phyloP scores from a whole-genome alignment of 1,140 invertebrate species.

The Adelges cooleyi region DNA sequence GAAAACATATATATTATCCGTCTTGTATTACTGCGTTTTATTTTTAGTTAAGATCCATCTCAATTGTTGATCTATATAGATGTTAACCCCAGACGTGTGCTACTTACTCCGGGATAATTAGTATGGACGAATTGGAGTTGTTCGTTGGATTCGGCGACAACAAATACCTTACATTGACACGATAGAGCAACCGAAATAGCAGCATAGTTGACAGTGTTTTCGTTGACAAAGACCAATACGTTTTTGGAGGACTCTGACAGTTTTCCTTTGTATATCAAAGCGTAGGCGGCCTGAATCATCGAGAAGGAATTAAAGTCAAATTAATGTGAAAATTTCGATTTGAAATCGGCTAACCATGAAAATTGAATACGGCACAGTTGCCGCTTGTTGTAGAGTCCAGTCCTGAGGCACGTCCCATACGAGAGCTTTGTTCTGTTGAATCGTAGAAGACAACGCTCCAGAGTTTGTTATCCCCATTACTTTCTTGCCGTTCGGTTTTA shows the following conservation, averaged over 20 bases:
- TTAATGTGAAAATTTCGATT: neutral
- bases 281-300: neutral
- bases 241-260: constrained; percentile 1
- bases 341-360: constrained; percentile 38
- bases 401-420: constrained; percentile 45
- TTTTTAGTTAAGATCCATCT: too few species aligned
- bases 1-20: neutral
- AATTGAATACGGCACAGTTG: constrained; percentile 51
- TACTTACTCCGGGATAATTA: neutral
- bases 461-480: constrained; percentile 19
- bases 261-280: constrained; percentile 8
- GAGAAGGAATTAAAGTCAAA: neutral
- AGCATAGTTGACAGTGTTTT: neutral
- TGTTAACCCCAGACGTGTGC: too few species aligned
- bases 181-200: neutral
- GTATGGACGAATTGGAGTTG: neutral
- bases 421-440: neutral
- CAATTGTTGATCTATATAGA: too few species aligned
- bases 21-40: too few species aligned
- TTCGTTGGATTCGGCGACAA: neutral
- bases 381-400: constrained; percentile 50
- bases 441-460: neutral
- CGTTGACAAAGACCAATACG: neutral
- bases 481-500: constrained; percentile 4
- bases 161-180: neutral